A percentile compares a stretch with the other conserved stretches of the same genome.
phyloP scores from a whole-genome alignment of 1,140 invertebrate species.

The Saccostrea cuccullata region DNA sequence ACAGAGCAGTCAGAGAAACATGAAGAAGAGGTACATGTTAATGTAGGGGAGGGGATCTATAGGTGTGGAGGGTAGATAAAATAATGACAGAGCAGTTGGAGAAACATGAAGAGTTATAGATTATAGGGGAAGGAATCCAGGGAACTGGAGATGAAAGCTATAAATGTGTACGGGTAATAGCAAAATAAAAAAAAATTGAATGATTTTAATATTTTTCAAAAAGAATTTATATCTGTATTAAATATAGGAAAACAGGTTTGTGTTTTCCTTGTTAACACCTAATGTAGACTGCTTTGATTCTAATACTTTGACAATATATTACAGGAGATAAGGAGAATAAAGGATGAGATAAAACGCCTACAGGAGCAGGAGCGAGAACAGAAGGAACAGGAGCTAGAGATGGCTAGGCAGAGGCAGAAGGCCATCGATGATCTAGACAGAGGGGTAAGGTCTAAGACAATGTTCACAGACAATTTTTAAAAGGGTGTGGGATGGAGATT shows the following conservation, averaged over 20 bases:
- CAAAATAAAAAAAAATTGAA: too few relatives aligned
- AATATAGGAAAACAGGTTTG: too few relatives aligned
- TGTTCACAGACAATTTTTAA: too few relatives aligned
- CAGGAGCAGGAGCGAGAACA: slow-evolving; percentile 69
- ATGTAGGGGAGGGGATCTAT: background rate
- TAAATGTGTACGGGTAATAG: background rate
- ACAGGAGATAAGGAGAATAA: slow-evolving; percentile 66
- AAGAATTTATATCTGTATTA: too few relatives aligned
- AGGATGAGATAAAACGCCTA: slow-evolving; percentile 64
- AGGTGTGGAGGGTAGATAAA: background rate
- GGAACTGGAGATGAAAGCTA: too few relatives aligned
- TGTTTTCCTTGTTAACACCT: too few relatives aligned
- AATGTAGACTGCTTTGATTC: too few relatives aligned
- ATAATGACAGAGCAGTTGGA: background rate
- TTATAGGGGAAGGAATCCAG: too few relatives aligned
- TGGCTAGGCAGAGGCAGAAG: slow-evolving; percentile 69
- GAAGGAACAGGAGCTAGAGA: slow-evolving; percentile 72
- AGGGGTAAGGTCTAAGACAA: slow-evolving; percentile 64
- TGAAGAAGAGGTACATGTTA: too few relatives aligned
- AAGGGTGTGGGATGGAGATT: too few relatives aligned
- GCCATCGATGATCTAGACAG: slow-evolving; percentile 75
- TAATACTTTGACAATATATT: background rate
- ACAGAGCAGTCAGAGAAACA: background rate
- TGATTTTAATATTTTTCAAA: too few relatives aligned
- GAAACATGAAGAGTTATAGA: background rate